A percentile compares a stretch with the other conserved stretches of the same genome.
Conservation (phyloP, 2,797 vertebrate species). For the Takifugu ocellatus region DNA sequence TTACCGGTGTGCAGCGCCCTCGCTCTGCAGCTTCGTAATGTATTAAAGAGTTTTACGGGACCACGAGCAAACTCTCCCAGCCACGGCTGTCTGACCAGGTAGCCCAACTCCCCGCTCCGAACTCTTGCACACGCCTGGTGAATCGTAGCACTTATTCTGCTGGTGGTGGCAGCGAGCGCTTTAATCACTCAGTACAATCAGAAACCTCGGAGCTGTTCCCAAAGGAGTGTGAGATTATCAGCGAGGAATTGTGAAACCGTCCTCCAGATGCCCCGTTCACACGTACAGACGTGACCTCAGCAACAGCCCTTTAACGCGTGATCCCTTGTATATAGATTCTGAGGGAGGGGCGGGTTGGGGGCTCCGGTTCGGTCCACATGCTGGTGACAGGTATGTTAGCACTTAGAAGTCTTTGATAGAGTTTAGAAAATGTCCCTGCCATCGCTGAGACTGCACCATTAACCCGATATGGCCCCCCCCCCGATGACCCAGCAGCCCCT, state of each 20-base stretch:
- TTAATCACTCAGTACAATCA: conserved; percentile 49
- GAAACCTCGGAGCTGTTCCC: conserved; percentile 76
- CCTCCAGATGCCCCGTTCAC: conserved; percentile 50
- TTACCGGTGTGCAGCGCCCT: conserved; percentile 41
- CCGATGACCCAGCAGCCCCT: conserved; percentile 8
- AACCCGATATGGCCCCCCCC: neutral
- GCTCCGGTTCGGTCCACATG: conserved; percentile 40
- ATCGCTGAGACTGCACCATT: conserved; percentile 3
- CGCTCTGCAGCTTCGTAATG: conserved; percentile 64
- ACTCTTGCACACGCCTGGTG: conserved; percentile 50
- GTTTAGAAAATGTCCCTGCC: conserved; percentile 21
- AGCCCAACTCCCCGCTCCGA: conserved; percentile 25
- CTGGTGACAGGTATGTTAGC: conserved; percentile 29
- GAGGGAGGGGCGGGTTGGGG: conserved; percentile 15
- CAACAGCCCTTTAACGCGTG: neutral
- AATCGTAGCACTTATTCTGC: conserved; percentile 57
- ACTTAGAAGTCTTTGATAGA: conserved; percentile 45
- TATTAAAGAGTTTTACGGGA: conserved; percentile 76
- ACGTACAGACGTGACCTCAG: conserved; percentile 2
- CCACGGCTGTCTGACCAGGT: neutral
- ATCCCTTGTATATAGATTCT: conserved; percentile 20
- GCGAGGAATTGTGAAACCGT: conserved; percentile 47
- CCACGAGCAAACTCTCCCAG: conserved; percentile 70
- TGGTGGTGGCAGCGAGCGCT: conserved; percentile 48
- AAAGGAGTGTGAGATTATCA: conserved; percentile 52